Evolutionary conservation across 1,140 invertebrate species (phyloP), one percentile per base, ranked within the genome.

Genomic region (Ostrea denselamellosa): DNA sequence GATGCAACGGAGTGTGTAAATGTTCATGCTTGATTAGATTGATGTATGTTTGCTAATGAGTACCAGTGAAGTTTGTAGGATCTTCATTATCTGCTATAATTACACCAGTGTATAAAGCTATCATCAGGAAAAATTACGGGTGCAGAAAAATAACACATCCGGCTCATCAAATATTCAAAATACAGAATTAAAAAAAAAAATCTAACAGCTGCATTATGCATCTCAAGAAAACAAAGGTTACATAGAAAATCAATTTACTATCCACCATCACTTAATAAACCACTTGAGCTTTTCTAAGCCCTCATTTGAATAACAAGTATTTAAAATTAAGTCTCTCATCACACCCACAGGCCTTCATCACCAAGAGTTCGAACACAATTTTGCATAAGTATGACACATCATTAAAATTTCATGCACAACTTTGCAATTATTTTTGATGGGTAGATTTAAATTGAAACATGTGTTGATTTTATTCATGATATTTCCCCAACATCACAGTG

Each of bases 231-330:
- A 77, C 68, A 77, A 77, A 77, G 68, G 68, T 77, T 77, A 77
- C 68, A 77, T 34, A 25, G 28, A 77, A 77, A 77, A 77, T 77
- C 68, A 77, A 77, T 77, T 77, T 77, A 77, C 25, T 25, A 77
- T 22, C 68, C 68, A 12, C 68, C 25, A 25, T 7, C 68, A 34
- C 68, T 77, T 77, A 77, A 77, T 28, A 77, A 77, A 28, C 68
- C 68, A 77, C 68, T 77, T 77, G 2, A 28, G 68, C 68, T 77
- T 25, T 25, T 77, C 68, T 14, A 77, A 77, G 28, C 22, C 68
- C 68, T 77, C 25, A 77, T 77, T 77, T 77, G 68, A 77, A 77
- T 77, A 77, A 77, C 68, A 77, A 77, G 68, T 14, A 77, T 77
- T 77, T 25, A 77, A 77, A 77, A 77, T 77, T 77, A 77, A 77